These are phyloP conservation scores for Unio pictorum DNA, from an alignment of 2,888 invertebrate genomes.

Conservation along the genomic window DNA sequence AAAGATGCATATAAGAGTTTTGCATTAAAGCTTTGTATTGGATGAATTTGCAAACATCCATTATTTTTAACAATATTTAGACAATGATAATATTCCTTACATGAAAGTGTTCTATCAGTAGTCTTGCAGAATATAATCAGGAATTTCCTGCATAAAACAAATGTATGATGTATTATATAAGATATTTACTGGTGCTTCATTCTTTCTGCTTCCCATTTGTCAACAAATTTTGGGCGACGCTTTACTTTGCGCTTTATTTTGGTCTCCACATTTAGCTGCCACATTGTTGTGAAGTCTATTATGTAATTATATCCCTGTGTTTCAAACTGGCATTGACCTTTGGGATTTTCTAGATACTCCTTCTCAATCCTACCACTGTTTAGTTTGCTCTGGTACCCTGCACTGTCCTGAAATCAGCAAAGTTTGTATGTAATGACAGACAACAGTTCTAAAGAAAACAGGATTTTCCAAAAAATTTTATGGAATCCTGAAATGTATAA, in stretches of 20 bases:
- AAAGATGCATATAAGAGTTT: no score
- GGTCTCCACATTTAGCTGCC: conserved; percentile 36
- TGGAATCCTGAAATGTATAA: no score
- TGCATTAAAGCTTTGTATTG: no score
- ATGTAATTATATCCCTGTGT: conserved; percentile 41
- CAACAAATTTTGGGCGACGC: conserved; percentile 38
- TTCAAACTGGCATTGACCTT: conserved; percentile 30
- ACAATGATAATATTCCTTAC: no score
- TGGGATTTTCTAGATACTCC: conserved; percentile 31
- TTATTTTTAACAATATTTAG: no score
- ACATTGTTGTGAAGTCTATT: conserved; percentile 41
- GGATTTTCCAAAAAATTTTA: no score
- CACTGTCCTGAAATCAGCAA: conserved; percentile 1
- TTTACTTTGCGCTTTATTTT: conserved; percentile 31
- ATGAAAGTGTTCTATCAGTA: no score
- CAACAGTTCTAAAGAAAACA: conserved; percentile 7
- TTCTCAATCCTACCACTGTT: conserved; percentile 37
- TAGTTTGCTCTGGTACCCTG: conserved; percentile 25
- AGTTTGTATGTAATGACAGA: no score
- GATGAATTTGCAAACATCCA: no score
- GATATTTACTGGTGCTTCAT: background rate
- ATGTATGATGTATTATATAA: no score
- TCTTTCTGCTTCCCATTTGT: conserved; percentile 3
- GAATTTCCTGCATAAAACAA: no score
- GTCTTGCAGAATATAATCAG: no score